Evolutionary conservation across 2,797 vertebrate species (phyloP), one percentile per base, ranked within the genome.

Genomic region (Phrynocephalus forsythii): DNA sequence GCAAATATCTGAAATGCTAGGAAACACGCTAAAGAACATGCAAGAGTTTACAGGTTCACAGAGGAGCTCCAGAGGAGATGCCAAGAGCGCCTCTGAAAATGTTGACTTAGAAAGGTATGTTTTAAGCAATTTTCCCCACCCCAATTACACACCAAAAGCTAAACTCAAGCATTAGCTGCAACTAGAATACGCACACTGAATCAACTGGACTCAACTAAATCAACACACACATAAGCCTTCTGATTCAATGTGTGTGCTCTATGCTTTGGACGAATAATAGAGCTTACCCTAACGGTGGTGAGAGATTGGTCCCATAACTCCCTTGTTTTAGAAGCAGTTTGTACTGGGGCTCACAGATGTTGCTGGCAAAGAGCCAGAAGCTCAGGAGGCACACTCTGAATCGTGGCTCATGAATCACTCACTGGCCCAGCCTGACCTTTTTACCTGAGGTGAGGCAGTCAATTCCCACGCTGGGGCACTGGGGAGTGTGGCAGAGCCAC

Each of bases 361-460:
- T 69, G 16, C 50, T 38, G 56, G 6, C 30, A 69, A 77, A 44
- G 28, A 26, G 3, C 1, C 33, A 63, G 50, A 87, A 56, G 26
- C 30, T 73, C 26, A 83, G 33, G 5, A 78, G 33, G n/a, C 30
- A 7, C 10, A 18, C 68, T 63, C 13, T 24, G 20, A 6, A 77
- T 26, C 79, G 81, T 24, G 69, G 68, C 68, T 26, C 79, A 86
- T 24, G 69, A 79, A 67, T 28, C 63, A 84, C 20, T 79, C 24
- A 56, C 60, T 16, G 16, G 15, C 13, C 60, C 60, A 63, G 60
- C 60, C 56, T 7, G 56, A 44, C 38, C 15, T 60, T 16, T 10
- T 63, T 63, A 63, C 16, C 60, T 63, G 60, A 18, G 16, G 20
- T 63, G 60, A 63, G 60, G 60, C 3, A 63, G 60, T 63, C 16